phyloP scores from a whole-genome alignment of 1,140 invertebrate genomes.

The Tetragonula clypearis region DNA sequence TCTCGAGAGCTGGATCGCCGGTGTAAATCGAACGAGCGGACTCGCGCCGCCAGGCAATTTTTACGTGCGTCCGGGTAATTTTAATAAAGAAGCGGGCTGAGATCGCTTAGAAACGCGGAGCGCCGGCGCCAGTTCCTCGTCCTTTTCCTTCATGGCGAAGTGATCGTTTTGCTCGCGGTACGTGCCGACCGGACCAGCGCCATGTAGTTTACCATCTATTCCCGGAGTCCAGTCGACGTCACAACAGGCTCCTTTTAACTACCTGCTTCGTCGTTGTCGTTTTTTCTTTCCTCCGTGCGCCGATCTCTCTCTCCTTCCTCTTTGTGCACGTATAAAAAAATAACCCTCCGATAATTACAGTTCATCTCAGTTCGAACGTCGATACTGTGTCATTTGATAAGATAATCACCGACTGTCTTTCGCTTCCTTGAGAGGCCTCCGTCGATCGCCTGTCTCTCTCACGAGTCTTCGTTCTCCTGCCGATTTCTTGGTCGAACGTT shows the following conservation, averaged over 20 bases:
- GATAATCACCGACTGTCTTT: conserved; percentile 59
- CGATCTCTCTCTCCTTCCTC: conserved; percentile 21
- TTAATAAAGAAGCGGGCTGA: conserved; percentile 51
- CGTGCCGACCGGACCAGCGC: conserved; percentile 32
- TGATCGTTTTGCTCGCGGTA: conserved; percentile 52
- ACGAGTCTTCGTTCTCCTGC: background rate
- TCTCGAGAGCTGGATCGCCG: conserved; percentile 38
- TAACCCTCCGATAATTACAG: conserved; percentile 53
- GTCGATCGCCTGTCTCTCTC: background rate
- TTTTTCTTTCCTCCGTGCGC: conserved; percentile 35
- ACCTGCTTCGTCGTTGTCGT: background rate
- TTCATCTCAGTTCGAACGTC: background rate
- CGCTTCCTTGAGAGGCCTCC: conserved; percentile 37
- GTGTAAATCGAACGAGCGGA: conserved; percentile 37
- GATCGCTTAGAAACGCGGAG: conserved; percentile 65
- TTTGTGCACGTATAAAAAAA: conserved; percentile 45
- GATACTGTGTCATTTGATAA: conserved; percentile 55
- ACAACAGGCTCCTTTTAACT: conserved; percentile 52
- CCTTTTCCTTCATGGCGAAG: conserved; percentile 44
- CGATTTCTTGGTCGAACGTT: conserved; percentile 1
- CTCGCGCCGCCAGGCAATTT: conserved; percentile 62
- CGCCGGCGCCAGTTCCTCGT: conserved; percentile 66
- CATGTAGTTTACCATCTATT: conserved; percentile 53
- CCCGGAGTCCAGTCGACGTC: conserved; percentile 44
- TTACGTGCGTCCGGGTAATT: conserved; percentile 69